phyloP scores from a whole-genome alignment of 2,888 invertebrate species.

The Dasysyrphus albostriatus region DNA sequence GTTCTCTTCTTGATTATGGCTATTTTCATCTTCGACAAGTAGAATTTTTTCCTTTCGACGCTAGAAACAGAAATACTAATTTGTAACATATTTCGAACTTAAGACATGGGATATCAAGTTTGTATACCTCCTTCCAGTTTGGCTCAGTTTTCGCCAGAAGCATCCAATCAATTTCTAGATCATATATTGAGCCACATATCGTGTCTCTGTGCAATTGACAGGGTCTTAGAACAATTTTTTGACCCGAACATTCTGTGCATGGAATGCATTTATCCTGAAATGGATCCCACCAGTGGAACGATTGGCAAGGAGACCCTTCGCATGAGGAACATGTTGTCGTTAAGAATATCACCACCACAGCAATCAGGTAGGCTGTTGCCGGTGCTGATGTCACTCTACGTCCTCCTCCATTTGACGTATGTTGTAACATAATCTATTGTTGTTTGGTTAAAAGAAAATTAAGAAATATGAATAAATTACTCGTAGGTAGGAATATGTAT shows the following conservation, averaged over 20 bases:
- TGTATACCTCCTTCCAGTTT: constrained; percentile 83
- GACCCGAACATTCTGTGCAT: constrained; percentile 89
- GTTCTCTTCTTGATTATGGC: constrained; percentile 81
- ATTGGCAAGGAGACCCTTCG: constrained; percentile 84
- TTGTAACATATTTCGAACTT: background rate
- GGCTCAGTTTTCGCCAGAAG: constrained; percentile 84
- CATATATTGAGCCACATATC: constrained; percentile 88
- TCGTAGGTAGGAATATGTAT: background rate
- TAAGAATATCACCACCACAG: constrained; percentile 78
- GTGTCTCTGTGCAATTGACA: constrained; percentile 91
- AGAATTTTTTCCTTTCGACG: constrained; percentile 82
- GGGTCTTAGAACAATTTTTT: constrained; percentile 88
- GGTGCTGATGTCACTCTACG: constrained; percentile 73
- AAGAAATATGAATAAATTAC: constrained; percentile 36
- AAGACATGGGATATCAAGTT: background rate
- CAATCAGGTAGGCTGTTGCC: constrained; percentile 77
- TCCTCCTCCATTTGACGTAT: constrained; percentile 70
- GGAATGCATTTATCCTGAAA: constrained; percentile 87
- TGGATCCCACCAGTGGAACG: constrained; percentile 89
- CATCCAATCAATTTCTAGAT: constrained; percentile 87
- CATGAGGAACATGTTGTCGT: constrained; percentile 81
- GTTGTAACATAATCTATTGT: constrained; percentile 72
- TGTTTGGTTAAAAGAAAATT: constrained; percentile 18
- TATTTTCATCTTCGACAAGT: constrained; percentile 80
- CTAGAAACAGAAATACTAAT: constrained; percentile 73